Evolutionary conservation across 2,113 vertebrate species (phyloP).

Genomic region (Oryzias melastigma): DNA sequence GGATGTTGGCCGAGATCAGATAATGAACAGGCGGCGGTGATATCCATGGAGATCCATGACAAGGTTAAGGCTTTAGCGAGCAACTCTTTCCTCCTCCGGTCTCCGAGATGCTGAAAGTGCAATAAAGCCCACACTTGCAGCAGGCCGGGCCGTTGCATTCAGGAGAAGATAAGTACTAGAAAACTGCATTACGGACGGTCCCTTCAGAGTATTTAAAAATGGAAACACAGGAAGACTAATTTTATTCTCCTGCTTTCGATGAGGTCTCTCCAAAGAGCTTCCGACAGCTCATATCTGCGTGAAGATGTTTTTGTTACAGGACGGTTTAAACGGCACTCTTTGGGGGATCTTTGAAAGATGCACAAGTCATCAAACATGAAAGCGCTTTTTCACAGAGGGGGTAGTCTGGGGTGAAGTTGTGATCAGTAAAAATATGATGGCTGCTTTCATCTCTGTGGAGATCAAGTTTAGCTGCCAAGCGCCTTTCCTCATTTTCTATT

Average conservation of each 20-base stretch:
- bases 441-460: slow-evolving; percentile 28
- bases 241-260: slow-evolving; percentile 39
- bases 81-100: slow-evolving; percentile 4
- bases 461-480: slow-evolving; percentile 5
- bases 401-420: slow-evolving; percentile 31
- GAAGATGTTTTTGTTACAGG: slow-evolving; percentile 49
- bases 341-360: slow-evolving; percentile 20
- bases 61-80: slow-evolving; percentile 26
- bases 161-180: slow-evolving; percentile 47
- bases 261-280: slow-evolving; percentile 46
- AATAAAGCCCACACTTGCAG: slow-evolving; percentile 54
- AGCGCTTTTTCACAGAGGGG: slow-evolving; percentile 23
- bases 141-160: slow-evolving; percentile 23
- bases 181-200: slow-evolving; percentile 64
- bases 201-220: slow-evolving; percentile 69
- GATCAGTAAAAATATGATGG: slow-evolving; percentile 34
- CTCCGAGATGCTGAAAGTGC: slow-evolving; percentile 42
- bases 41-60: slow-evolving; percentile 62
- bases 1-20: slow-evolving; percentile 28
- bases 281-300: slow-evolving; percentile 28
- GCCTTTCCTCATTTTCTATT: slow-evolving; percentile 17
- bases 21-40: slow-evolving; percentile 55
- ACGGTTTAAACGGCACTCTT: slow-evolving; percentile 20
- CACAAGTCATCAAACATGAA: slow-evolving; percentile 43
- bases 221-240: slow-evolving; percentile 51